Conservation (phyloP, 1,140 invertebrate genomes). For the Heterodera schachtii region DNA sequence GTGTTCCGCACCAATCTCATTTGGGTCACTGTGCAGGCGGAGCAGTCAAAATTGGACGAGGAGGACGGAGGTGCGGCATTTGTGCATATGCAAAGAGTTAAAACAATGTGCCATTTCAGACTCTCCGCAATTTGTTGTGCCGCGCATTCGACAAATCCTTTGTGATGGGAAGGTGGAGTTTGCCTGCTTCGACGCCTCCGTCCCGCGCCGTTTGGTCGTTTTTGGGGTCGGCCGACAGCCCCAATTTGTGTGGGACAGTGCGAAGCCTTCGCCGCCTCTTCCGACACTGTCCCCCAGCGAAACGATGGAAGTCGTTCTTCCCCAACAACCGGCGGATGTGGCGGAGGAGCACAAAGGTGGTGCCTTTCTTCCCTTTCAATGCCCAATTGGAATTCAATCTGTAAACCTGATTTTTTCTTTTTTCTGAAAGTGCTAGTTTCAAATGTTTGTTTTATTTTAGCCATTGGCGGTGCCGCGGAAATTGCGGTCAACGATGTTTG, state of each 20-base stretch:
- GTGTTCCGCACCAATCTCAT: constrained; percentile 2
- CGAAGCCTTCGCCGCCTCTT: background rate
- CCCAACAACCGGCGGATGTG: background rate
- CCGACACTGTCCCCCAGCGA: background rate
- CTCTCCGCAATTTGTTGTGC: background rate
- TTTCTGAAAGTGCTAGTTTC: background rate
- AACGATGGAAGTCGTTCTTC: background rate
- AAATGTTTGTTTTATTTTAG: background rate
- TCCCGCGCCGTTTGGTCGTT: background rate
- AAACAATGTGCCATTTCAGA: no score
- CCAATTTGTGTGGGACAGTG: constrained; percentile 17
- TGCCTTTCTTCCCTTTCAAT: no score
- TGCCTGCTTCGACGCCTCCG: background rate
- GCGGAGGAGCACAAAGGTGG: no score
- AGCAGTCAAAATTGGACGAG: background rate
- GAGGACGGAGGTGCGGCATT: background rate
- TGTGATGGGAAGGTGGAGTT: constrained; percentile 1
- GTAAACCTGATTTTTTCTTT: background rate
- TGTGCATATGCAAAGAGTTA: no score
- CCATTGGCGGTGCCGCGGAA: background rate
- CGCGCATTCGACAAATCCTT: background rate
- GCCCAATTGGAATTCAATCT: no score
- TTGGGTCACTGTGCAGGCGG: background rate
- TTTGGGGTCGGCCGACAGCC: background rate
- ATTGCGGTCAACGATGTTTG: background rate